Evolutionary conservation across 2,113 vertebrate species (phyloP).

Genomic region (Cryptotis parvus): DNA sequence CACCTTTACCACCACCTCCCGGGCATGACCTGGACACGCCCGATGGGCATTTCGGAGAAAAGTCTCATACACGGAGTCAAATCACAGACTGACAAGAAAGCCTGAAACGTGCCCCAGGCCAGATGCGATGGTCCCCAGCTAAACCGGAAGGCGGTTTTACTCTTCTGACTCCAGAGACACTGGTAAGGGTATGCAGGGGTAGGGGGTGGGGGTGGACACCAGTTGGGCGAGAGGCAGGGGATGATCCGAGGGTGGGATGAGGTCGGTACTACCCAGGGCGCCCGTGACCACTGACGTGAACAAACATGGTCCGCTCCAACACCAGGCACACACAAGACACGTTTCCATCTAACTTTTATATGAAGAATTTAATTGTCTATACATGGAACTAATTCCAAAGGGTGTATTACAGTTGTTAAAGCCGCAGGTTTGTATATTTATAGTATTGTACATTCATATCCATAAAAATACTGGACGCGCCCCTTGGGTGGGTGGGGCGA

Average conservation of each 20-base stretch:
- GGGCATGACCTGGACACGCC: not conserved
- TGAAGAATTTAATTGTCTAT: conserved; percentile 94
- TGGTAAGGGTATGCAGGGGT: not conserved
- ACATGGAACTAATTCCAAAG: conserved; percentile 92
- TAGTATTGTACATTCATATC: conserved; percentile 92
- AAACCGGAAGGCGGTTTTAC: fast-evolving
- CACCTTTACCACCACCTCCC: too few species aligned
- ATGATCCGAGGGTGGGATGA: not conserved
- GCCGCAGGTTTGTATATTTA: conserved; percentile 92
- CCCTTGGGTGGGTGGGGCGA: conserved; percentile 60
- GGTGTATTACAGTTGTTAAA: conserved; percentile 94
- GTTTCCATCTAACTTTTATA: conserved; percentile 89
- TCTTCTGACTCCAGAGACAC: not conserved
- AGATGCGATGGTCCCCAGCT: not conserved
- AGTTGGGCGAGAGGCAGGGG: not conserved
- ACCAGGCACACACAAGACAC: conserved; percentile 89
- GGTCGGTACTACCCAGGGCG: too few species aligned
- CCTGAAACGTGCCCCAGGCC: not conserved
- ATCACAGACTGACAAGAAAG: not conserved
- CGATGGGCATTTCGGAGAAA: not conserved
- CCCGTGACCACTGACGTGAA: not conserved
- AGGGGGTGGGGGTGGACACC: too few species aligned
- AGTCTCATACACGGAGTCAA: not conserved
- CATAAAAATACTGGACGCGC: conserved; percentile 90
- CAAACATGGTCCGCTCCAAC: conserved; percentile 54